Evolutionary conservation across 2,797 vertebrate species (phyloP), one percentile per base, ranked within the genome.

Genomic region (Staurois parvus): DNA sequence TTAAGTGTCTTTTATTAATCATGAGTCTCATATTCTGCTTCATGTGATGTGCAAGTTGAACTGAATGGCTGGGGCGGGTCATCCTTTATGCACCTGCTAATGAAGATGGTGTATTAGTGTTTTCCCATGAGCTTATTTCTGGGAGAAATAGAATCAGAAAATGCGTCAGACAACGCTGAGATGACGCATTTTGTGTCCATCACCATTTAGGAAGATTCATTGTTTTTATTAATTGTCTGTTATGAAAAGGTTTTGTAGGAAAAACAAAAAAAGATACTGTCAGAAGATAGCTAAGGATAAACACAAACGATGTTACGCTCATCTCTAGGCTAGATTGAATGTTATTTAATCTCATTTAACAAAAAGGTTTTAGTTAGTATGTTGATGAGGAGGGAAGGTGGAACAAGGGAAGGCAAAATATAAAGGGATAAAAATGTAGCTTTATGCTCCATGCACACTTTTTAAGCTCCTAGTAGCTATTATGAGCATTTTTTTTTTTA

Each of bases 1-100:
- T 72, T 59, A 72, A 81, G 79, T 72, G 79, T 24, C 30, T 72
- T 62, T 81, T 81, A 72, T 81, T 81, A 81, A 81, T 72, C 45
- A 62, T 40, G 48, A 40, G 48, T 72, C 26, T 81, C 48, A 26
- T 8, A 72, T 13, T 81, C 45, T 81, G 42, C 68, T 62, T 72
- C 19, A 32, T 74, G 42, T 40, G 32, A 45, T 74, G 40, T 72
- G 79, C 68, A 81, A 37, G 68, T 81, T 59, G 24, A 37, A 28
- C 48, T 70, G 28, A 80, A 80, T 80, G 68, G 69, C 77, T 2
- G 29, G 66, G 17, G 69, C 42, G 32, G 40, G 42, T 66, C 69
- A 82, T 82, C 34, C 34, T 82, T 82, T 56, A 82, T 48, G 56
- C 32, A 32, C 59, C 69, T 81, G 10, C 56, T 82, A 82, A 82